Evolutionary conservation across 2,797 vertebrate species (phyloP), one percentile per base, ranked within the genome.

Genomic region (Amazonetta brasiliensis): DNA sequence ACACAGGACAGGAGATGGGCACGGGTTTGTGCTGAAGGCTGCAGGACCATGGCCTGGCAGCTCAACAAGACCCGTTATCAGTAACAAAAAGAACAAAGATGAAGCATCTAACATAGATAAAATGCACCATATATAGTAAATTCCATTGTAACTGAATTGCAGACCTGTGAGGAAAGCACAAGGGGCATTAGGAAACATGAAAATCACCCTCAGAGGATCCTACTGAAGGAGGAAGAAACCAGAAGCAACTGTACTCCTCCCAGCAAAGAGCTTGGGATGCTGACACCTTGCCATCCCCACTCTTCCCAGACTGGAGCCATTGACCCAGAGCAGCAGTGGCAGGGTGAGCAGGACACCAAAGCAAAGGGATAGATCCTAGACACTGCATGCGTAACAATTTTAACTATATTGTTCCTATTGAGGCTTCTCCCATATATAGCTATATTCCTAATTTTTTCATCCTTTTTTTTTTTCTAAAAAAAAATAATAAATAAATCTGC

Each of bases 261-360:
- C 19, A 21, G n/a, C 2, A 3, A 72, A 73, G 43, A 43, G 18
- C 48, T n/a, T 3, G 0, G n/a, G 30, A 58, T 63, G 59, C 23
- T 60, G 54, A 72, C 7, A 12, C 48, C 19, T 76, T 2, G 2
- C 8, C 20, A 33, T 12, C 60, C 11, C 4, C 1, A 1, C 21
- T 80, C 5, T 21, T 3, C 21, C 12, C 13, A 25, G 12, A 19
- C 25, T 64, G 39, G 28, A 75, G 39, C 25, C 30, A 25, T n/a
- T 39, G 67, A 39, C 22, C 26, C 44, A 55, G 44, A 37, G 39
- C 9, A 67, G 30, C 56, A 79, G 31, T 64, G 44, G 28, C 59
- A 83, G 18, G 22, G 21, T 63, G 26, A 71, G 30, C 0, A 0
- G 33, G 22, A 58, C 37, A 88, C 19, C 16, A 37, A 7, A 8